A percentile compares a stretch with the other conserved stretches of the same genome.
phyloP scores from a whole-genome alignment of 2,888 invertebrate genomes.

The Anoplius nigerrimus region DNA sequence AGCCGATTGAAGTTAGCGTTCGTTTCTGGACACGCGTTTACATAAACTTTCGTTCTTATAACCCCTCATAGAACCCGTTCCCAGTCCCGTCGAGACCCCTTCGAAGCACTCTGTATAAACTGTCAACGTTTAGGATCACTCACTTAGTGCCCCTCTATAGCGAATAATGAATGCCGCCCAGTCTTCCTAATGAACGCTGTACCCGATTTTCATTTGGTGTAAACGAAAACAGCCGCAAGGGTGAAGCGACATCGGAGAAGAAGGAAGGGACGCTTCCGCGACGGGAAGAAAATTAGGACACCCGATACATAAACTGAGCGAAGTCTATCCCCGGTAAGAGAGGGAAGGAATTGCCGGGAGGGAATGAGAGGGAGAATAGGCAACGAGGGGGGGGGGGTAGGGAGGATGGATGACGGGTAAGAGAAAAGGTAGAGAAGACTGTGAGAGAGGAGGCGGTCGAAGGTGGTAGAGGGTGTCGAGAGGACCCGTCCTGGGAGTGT shows the following conservation, averaged over 20 bases:
- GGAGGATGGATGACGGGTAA: slow-evolving; percentile 8
- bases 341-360: slow-evolving; percentile 31
- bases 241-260: slow-evolving; percentile 33
- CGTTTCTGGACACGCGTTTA: no score
- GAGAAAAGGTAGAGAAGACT: slow-evolving; percentile 21
- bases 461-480: slow-evolving; percentile 45
- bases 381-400: slow-evolving; percentile 2
- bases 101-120: no score
- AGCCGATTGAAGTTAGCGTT: no score
- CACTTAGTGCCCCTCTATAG: no score
- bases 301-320: slow-evolving; percentile 45
- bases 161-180: slow-evolving; percentile 45
- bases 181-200: slow-evolving; percentile 56
- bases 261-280: slow-evolving; percentile 9
- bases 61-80: no score
- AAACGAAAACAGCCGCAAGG: slow-evolving; percentile 59
- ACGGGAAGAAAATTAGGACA: slow-evolving; percentile 57
- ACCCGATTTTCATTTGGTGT: slow-evolving; percentile 55
- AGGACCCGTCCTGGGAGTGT: slow-evolving; percentile 50
- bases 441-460: slow-evolving; percentile 19
- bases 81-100: no score
- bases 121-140: no score
- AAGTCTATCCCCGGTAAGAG: slow-evolving; percentile 13
- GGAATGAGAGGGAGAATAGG: slow-evolving; percentile 15
- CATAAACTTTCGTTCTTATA: no score